Evolutionary conservation across 2,797 vertebrate species (phyloP).

Genomic region (Malacoctenus gilli): DNA sequence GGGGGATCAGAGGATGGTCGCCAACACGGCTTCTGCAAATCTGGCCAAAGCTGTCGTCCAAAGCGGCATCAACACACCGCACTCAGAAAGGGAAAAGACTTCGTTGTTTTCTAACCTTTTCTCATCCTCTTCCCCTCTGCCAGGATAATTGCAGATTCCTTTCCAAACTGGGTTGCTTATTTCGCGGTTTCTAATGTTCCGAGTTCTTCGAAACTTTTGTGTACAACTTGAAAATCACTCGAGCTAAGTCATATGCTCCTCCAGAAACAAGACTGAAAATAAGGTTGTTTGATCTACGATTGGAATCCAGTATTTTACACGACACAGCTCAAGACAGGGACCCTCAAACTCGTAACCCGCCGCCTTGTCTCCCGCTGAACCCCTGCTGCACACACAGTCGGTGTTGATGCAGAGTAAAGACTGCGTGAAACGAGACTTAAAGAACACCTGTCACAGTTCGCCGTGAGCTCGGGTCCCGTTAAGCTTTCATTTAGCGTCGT

Average conservation of each 20-base stretch:
- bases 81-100: neutral
- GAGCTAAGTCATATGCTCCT: too few species aligned
- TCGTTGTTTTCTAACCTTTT: neutral
- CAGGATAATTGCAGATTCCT: neutral
- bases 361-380: neutral
- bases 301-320: too few species aligned
- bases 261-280: too few species aligned
- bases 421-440: slow-evolving; percentile 40
- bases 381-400: slow-evolving; percentile 12
- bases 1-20: neutral
- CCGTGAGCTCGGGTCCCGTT: slow-evolving; percentile 33
- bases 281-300: too few species aligned
- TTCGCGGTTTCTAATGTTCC: neutral
- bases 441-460: slow-evolving; percentile 48
- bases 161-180: neutral
- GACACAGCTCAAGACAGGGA: too few species aligned
- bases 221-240: neutral
- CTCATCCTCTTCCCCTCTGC: neutral
- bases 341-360: too few species aligned
- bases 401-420: neutral
- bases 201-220: neutral
- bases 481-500: slow-evolving; percentile 44
- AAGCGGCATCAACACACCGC: neutral
- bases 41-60: neutral
- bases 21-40: neutral